Evolutionary conservation across 2,797 vertebrate genomes (phyloP), one percentile per base, ranked within the genome.

Genomic region (Acanthopagrus latus): DNA sequence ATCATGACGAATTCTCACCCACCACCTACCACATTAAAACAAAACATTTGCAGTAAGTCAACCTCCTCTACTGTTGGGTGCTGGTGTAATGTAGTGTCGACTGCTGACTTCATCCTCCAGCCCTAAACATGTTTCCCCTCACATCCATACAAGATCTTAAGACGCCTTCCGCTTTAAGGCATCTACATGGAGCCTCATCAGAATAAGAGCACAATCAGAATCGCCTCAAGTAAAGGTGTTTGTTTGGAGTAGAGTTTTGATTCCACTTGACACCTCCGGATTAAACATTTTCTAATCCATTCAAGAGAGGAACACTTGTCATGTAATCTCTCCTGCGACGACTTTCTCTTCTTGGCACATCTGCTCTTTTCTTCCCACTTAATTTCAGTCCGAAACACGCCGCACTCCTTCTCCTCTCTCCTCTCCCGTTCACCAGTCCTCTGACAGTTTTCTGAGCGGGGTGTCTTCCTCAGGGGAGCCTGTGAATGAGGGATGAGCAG

Each of bases 201-300:
- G 20, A 67, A 25, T 4, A 23, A 66, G 9, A 66, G 13, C 38
- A 12, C 14, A 9, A 1, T 62, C 16, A 43, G 21, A 71, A 14
- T 50, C 4, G 3, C 33, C 46, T 54, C n/a, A 3, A 58, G 46
- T n/a, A 38, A 54, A 59, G 12, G 18, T 21, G 18, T 20, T 58
- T 48, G 27, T 41, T 48, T 56, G 41, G 8, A 17, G n/a, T n/a
- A 27, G 21, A 18, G 18, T 3, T 29, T 17, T 38, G 12, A 52
- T 58, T 51, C 29, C 17, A 7, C 50, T 29, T 46, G 25, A 65
- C 50, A 57, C 14, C 56, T 8, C 17, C 23, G 64, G 50, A 63
- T 68, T 63, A 74, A 74, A 52, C 57, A 1, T 67, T 43, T 73
- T 44, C 16, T 50, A 73, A 60, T 70, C 38, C 23, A 5, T 50